phyloP scores from a whole-genome alignment of 2,888 invertebrate species.

The Yponomeuta plumbellus region DNA sequence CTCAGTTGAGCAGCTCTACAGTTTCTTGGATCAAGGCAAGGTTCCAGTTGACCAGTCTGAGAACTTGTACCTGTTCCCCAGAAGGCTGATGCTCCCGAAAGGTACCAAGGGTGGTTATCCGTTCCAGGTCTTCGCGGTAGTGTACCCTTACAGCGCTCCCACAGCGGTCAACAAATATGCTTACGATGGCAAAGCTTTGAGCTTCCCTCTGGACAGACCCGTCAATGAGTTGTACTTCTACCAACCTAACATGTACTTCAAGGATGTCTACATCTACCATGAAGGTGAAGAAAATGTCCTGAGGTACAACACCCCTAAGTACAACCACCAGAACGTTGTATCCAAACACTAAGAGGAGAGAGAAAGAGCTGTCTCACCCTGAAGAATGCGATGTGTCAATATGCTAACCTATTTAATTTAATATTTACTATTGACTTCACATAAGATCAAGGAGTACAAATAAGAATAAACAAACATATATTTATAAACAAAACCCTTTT shows the following conservation, averaged over 20 bases:
- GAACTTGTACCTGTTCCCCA: conserved; percentile 78
- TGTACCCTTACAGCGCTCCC: conserved; percentile 70
- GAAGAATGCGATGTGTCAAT: neutral
- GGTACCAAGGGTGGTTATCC: conserved; percentile 82
- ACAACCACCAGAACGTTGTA: neutral
- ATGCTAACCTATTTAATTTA: conserved; percentile 1
- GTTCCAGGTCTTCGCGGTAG: conserved; percentile 79
- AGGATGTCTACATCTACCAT: conserved; percentile 75
- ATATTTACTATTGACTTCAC: neutral
- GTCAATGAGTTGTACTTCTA: conserved; percentile 57
- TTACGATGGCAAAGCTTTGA: conserved; percentile 70
- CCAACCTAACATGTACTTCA: conserved; percentile 77
- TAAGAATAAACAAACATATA: neutral
- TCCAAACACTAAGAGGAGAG: conserved; percentile 12
- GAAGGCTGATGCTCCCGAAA: conserved; percentile 82
- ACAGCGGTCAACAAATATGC: conserved; percentile 48
- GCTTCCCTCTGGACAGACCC: conserved; percentile 78
- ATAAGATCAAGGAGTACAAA: neutral
- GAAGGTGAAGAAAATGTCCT: conserved; percentile 52
- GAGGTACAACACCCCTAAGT: conserved; percentile 32
- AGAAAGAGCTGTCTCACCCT: conserved; percentile 1
- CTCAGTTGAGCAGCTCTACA: conserved; percentile 76
- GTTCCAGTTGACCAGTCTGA: conserved; percentile 73
- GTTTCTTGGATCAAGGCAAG: conserved; percentile 69
- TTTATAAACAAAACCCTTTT: neutral